Base-by-base conservation (phyloP, 2,888 invertebrate species). In the Isoperla grammatica region DNA sequence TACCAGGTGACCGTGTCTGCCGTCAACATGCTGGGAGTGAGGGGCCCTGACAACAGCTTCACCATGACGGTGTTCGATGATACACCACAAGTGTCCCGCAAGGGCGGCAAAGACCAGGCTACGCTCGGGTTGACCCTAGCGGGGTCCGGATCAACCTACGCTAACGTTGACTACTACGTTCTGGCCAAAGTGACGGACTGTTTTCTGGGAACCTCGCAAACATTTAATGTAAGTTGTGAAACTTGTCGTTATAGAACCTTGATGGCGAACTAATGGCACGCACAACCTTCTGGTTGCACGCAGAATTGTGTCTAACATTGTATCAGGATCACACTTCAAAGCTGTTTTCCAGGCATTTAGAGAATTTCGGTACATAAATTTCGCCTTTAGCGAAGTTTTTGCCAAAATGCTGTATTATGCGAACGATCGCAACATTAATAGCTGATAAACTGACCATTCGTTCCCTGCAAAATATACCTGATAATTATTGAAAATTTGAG, bases 1-100 rank as follows among this genome's bases (percentile, higher is more conserved):
- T 64, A 64, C 53, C 35, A 53, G 22, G 20, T 62, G 15, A 60
- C 37, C 45, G 49, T 64, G 37, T 42, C 55, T 20, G 64, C 56
- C 4, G 20, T 17, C 40, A 62, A 64, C 50, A 37, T 37, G 9
- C 48, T 64, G 22, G 57, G 56, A 2, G 12, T 49, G 23, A 4
- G 22, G 13, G 60, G 64, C 19, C 54, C 60, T 42, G 45, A 42
- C 45, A 46, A 58, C 13, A 15, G 35, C 12, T 59, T 64, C 43
- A 29, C 57, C 11, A 13, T 64, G 6, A 23, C 19, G 6, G 40
- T 63, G 15, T 23, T 49, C 23, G 40, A 46, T 20, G 22, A 29
- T 13, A 40, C 22, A 42, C 42, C 12, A 13, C 17, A 12, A 19
- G 15, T 22, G 2, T 29, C 15, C 13, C 22, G 35, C 48, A 2